These are phyloP conservation scores for Prietella phreatophila DNA, from an alignment of 2,113 vertebrate genomes.

Conservation along the genomic window DNA sequence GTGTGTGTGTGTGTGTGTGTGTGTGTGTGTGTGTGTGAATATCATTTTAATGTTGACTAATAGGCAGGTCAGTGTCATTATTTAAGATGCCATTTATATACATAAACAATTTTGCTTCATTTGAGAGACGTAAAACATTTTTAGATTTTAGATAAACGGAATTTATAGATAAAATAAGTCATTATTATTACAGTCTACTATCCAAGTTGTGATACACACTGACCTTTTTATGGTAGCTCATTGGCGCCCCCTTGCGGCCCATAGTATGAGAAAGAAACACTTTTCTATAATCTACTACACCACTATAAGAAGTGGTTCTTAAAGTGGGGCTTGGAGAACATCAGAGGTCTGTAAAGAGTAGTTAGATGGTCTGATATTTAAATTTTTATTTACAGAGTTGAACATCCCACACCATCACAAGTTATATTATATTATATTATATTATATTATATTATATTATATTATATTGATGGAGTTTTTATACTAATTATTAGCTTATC, in stretches of 20 bases:
- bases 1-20: too few species aligned
- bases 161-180: background rate
- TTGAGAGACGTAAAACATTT: background rate
- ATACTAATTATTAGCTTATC: background rate
- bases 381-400: background rate
- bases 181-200: background rate
- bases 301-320: too few species aligned
- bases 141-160: background rate
- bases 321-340: too few species aligned
- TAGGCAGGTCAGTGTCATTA: background rate
- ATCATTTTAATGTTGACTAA: too few species aligned
- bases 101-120: background rate
- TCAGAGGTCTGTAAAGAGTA: background rate
- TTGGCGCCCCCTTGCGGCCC: background rate
- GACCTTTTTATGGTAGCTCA: background rate
- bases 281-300: background rate
- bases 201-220: background rate
- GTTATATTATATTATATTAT: too few species aligned
- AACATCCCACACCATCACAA: background rate
- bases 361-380: background rate
- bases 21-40: too few species aligned
- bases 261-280: background rate
- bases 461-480: background rate
- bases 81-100: background rate
- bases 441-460: too few species aligned